A percentile compares a stretch with the other conserved stretches of the same genome.
phyloP scores from a whole-genome alignment of 2,888 invertebrate species.

The Acheta domesticus region DNA sequence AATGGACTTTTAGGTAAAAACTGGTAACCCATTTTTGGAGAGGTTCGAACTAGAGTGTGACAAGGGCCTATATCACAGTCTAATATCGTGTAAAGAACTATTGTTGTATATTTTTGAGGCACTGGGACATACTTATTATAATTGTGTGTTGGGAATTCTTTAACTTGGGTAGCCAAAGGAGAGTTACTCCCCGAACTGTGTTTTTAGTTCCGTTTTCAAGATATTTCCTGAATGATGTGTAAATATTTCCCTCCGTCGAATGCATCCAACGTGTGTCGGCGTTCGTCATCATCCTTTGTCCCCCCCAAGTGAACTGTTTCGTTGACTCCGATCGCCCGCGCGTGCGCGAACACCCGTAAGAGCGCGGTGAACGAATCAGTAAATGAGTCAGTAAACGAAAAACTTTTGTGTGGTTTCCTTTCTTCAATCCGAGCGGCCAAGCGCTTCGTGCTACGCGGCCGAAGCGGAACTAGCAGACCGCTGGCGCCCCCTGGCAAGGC shows the following conservation, averaged over 20 bases:
- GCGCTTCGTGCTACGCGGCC: not conserved
- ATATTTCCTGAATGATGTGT: slow-evolving; percentile 2
- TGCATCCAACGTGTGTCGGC: not conserved
- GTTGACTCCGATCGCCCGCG: too few relatives aligned
- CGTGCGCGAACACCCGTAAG: too few relatives aligned
- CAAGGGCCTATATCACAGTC: not conserved
- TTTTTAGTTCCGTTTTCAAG: not conserved
- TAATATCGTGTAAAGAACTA: not conserved
- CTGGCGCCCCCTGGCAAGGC: too few relatives aligned
- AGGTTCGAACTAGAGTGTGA: not conserved
- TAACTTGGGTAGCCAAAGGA: not conserved
- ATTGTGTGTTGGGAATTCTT: not conserved
- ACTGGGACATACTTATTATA: not conserved
- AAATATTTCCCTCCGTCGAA: not conserved
- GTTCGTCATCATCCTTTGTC: too few relatives aligned
- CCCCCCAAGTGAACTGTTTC: too few relatives aligned
- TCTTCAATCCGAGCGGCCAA: not conserved
- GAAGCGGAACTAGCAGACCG: too few relatives aligned
- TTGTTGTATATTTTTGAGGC: slow-evolving; percentile 7
- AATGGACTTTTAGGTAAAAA: not conserved
- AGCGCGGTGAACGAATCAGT: not conserved
- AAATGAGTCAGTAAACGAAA: not conserved
- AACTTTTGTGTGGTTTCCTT: not conserved
- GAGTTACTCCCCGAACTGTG: not conserved
- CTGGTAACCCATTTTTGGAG: slow-evolving; percentile 11